Conservation (phyloP, 2,113 vertebrate species). For the Seriola aureovittata region DNA sequence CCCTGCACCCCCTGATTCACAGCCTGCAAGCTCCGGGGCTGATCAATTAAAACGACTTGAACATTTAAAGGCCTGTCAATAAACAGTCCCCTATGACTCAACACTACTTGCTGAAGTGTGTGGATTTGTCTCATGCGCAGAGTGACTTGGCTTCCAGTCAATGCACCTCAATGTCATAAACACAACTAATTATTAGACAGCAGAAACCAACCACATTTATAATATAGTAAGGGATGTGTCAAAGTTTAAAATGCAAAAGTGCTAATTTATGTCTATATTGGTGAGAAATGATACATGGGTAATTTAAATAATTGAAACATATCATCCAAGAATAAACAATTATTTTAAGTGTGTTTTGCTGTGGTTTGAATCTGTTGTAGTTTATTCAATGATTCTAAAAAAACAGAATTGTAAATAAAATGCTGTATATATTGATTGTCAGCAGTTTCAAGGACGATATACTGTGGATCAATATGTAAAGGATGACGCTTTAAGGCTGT, state of each 20-base stretch:
- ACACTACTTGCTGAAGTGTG: slow-evolving; percentile 74
- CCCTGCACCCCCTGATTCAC: slow-evolving; percentile 56
- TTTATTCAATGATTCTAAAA: not conserved
- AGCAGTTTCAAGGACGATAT: not conserved
- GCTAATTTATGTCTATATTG: not conserved
- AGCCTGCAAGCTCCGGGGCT: slow-evolving; percentile 76
- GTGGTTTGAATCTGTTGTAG: not conserved
- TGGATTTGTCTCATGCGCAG: slow-evolving; percentile 69
- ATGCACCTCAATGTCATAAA: slow-evolving; percentile 80
- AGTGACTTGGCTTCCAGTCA: slow-evolving; percentile 75
- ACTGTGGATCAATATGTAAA: not conserved
- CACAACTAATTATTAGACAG: slow-evolving; percentile 17
- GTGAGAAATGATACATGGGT: not conserved
- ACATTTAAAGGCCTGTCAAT: slow-evolving; percentile 86
- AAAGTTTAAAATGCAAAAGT: slow-evolving; percentile 7
- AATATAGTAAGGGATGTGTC: slow-evolving; percentile 38
- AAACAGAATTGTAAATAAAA: not conserved
- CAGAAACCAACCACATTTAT: slow-evolving; percentile 50
- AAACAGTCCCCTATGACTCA: slow-evolving; percentile 83
- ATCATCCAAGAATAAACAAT: not conserved
- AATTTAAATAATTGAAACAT: not conserved
- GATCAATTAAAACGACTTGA: slow-evolving; percentile 89
- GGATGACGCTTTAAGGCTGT: not conserved
- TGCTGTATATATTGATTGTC: not conserved
- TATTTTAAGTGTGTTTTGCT: not conserved